phyloP scores from a whole-genome alignment of 2,113 vertebrate species.

The Salvelinus namaycush region DNA sequence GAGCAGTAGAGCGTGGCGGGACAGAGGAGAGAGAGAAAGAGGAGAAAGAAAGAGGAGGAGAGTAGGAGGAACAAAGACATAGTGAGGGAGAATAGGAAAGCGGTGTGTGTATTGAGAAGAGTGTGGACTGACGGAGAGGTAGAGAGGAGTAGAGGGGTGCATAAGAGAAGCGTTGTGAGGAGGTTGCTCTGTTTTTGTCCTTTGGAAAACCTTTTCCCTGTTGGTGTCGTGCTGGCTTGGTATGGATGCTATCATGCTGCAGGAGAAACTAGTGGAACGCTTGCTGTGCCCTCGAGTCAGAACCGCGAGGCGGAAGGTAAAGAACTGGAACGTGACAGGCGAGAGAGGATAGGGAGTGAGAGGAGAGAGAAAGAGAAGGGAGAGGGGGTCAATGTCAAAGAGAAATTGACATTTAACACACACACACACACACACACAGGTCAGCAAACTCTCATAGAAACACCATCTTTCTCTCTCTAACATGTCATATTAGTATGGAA shows the following conservation, averaged over 20 bases:
- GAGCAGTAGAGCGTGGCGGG: not conserved
- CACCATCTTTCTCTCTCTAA: slow-evolving; percentile 13
- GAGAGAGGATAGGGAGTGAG: no score
- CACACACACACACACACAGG: not conserved
- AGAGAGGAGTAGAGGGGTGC: not conserved
- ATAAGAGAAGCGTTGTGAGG: not conserved
- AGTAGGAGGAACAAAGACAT: slow-evolving; percentile 14
- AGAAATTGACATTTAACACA: no score
- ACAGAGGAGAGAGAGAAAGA: slow-evolving; percentile 28
- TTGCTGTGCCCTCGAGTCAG: slow-evolving; percentile 89
- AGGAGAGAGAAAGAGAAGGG: no score
- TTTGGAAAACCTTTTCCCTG: slow-evolving; percentile 4
- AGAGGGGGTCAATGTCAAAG: no score
- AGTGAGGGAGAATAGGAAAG: slow-evolving; percentile 27
- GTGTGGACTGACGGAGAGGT: not conserved
- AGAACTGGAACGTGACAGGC: not conserved
- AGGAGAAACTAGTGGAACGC: slow-evolving; percentile 92
- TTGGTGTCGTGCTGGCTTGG: slow-evolving; percentile 54
- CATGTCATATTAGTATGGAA: slow-evolving; percentile 9
- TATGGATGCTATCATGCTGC: slow-evolving; percentile 94
- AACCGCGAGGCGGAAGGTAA: slow-evolving; percentile 89
- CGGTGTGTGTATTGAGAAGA: slow-evolving; percentile 12
- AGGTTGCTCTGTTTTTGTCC: slow-evolving; percentile 20
- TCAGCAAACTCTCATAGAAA: slow-evolving; percentile 3
- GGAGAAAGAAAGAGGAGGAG: slow-evolving; percentile 14